Conservation (phyloP, 53 echinoderm and acorn worm species). For the Paracentrotus lividus region DNA sequence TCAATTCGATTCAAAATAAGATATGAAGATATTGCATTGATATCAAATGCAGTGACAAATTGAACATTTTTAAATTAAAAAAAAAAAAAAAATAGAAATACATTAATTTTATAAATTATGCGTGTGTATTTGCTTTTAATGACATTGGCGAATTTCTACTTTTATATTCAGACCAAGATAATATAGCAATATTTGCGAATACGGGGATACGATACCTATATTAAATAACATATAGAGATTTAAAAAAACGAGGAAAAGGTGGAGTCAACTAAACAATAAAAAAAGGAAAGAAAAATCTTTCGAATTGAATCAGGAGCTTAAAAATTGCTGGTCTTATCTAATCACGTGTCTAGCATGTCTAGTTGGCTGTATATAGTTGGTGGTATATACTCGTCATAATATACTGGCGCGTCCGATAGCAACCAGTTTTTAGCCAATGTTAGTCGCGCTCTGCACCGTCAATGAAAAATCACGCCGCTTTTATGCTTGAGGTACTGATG, state of each 20-base stretch:
- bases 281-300: neutral
- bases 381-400: constrained; percentile 31
- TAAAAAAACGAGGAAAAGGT: neutral
- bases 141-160: no score
- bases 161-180: no score
- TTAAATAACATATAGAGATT: neutral
- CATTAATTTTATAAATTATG: no score
- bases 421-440: neutral
- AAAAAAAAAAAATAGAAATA: no score
- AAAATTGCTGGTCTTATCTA: constrained; percentile 30
- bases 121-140: no score
- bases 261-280: neutral
- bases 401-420: constrained; percentile 26
- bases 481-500: constrained; percentile 37
- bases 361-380: constrained; percentile 3
- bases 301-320: neutral
- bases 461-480: constrained; percentile 66
- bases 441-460: constrained; percentile 36
- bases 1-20: no score
- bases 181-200: no score
- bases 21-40: no score
- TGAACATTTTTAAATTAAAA: no score
- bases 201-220: neutral
- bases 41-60: no score
- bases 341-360: constrained; percentile 33